Percentiles rank a stretch among this genome's conserved stretches.
These are phyloP conservation scores for Pandion haliaetus DNA, from an alignment of 2,113 vertebrate genomes.

Conservation along the genomic window DNA sequence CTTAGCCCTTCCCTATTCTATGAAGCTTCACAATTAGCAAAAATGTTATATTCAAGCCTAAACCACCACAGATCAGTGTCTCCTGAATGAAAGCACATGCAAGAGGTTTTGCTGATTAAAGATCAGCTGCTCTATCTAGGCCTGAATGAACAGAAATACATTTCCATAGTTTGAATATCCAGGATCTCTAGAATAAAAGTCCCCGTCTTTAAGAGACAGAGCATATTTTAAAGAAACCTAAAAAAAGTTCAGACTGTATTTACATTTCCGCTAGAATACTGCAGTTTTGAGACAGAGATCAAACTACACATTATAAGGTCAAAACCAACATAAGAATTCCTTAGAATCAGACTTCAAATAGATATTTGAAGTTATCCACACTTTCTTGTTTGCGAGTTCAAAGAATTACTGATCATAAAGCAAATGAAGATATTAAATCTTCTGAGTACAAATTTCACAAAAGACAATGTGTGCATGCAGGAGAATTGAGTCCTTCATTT, in stretches of 20 bases:
- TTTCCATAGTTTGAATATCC: background rate
- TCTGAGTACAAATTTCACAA: background rate
- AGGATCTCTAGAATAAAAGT: background rate
- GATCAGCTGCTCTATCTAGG: background rate
- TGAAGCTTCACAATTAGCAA: background rate
- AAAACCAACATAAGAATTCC: slow-evolving; percentile 6
- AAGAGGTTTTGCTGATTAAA: background rate
- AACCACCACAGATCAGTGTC: background rate
- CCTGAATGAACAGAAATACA: background rate
- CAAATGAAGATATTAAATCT: slow-evolving; percentile 1
- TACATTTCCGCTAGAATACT: background rate
- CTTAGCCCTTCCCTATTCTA: background rate
- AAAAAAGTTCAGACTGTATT: background rate
- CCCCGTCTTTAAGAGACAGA: background rate
- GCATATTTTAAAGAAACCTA: background rate
- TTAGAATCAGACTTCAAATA: slow-evolving; percentile 21
- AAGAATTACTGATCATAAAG: slow-evolving; percentile 10
- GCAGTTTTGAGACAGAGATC: background rate
- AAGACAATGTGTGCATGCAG: background rate
- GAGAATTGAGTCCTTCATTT: background rate
- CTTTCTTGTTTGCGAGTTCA: background rate
- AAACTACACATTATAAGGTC: slow-evolving; percentile 11
- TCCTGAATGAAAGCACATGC: background rate
- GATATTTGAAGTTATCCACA: background rate
- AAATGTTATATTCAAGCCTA: background rate